Conservation (phyloP, 2,113 vertebrate species). For the Clupea harengus region DNA sequence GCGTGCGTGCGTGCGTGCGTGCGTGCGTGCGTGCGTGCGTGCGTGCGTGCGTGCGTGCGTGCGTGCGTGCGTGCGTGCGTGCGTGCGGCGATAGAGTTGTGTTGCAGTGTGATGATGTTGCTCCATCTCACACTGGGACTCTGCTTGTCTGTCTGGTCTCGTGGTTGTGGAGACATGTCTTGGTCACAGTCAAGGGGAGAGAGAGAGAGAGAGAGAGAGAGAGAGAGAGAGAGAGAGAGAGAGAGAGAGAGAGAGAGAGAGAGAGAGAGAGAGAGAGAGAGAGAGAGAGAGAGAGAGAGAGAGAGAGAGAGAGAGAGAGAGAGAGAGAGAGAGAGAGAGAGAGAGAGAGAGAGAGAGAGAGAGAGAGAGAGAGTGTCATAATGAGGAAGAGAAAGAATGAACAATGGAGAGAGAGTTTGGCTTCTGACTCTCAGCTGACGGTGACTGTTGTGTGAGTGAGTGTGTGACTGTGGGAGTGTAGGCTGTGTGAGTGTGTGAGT, state of each 20-base stretch:
- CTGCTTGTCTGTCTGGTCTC: not conserved
- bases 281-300: not conserved
- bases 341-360: not conserved
- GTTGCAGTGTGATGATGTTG: not conserved
- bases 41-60: not conserved
- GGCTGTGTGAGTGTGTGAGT: not conserved
- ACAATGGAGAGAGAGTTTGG: not conserved
- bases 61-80: not conserved
- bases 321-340: constrained; percentile 5
- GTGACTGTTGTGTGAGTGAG: not conserved
- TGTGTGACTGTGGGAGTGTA: not conserved
- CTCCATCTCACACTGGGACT: not conserved
- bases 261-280: constrained; percentile 3
- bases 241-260: not conserved
- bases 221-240: not conserved
- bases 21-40: not conserved
- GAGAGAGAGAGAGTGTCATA: not conserved
- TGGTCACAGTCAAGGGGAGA: not conserved
- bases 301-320: not conserved
- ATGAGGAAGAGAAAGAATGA: not conserved
- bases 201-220: constrained; percentile 6
- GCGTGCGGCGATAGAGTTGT: not conserved
- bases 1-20: not conserved
- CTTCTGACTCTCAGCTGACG: not conserved
- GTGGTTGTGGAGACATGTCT: not conserved